phyloP scores from a whole-genome alignment of 2,797 vertebrate genomes.

The Leucoraja ocellata region DNA sequence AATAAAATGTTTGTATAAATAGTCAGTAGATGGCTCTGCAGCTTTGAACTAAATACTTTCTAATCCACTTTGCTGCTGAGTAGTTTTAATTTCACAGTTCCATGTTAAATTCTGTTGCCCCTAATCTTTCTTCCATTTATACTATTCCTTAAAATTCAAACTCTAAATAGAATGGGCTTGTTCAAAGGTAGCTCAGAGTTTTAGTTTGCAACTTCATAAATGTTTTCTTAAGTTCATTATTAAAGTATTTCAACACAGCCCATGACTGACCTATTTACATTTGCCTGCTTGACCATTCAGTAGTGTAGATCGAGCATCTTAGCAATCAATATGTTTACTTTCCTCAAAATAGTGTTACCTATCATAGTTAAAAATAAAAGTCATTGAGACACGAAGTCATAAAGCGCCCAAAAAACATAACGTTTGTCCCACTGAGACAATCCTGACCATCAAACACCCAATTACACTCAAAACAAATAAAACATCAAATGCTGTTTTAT shows the following conservation, averaged over 20 bases:
- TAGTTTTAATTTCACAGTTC: constrained; percentile 35
- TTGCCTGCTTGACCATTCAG: background rate
- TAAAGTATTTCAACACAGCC: background rate
- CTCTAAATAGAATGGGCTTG: background rate
- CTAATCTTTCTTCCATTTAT: background rate
- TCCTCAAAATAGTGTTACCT: constrained; percentile 37
- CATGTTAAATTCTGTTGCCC: background rate
- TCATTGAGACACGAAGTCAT: no score
- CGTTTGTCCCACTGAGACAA: no score
- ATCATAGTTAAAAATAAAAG: no score
- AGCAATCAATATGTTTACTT: constrained; percentile 69
- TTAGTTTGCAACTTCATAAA: background rate
- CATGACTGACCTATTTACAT: background rate
- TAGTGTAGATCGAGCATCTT: constrained; percentile 62
- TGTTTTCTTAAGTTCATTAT: background rate
- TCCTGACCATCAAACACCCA: no score
- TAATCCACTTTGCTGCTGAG: constrained; percentile 21
- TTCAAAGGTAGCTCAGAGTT: background rate
- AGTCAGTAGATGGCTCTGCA: constrained; percentile 39
- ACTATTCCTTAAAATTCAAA: constrained; percentile 1
- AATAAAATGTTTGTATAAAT: constrained; percentile 14
- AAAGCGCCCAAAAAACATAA: no score
- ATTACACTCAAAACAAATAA: no score
- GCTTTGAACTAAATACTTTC: constrained; percentile 31
- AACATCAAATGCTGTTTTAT: no score